Evolutionary conservation across 2,113 vertebrate genomes (phyloP), one percentile per base, ranked within the genome.

Genomic region (Oryzias curvinotus): DNA sequence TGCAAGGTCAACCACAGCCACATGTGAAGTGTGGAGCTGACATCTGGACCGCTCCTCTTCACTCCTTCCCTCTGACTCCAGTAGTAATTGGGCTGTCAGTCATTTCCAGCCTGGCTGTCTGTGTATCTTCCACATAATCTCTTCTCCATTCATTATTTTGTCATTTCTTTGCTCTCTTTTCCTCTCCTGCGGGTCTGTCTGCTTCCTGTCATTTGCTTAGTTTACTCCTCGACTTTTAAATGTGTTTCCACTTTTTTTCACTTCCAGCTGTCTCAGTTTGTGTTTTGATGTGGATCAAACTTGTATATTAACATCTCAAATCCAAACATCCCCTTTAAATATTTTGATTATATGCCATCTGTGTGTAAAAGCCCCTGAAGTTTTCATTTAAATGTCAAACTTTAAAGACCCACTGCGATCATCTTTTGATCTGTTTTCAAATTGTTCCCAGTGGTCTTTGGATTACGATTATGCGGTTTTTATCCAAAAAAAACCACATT

Each of bases 1-100:
- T 87, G 79, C 57, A 80, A 83, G 86, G 85, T 88, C 86, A 88
- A 88, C 80, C 75, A 52, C 78, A 84, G 85, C 86, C 88, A 88
- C 88, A 85, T 87, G 86, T 78, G 73, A 78, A 81, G 78, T 69
- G 85, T 82, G 65, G 66, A 23, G 10, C 57, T 16, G 73, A 83
- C 81, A 81, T 83, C 83, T 78, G 75, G 71, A 71, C 49, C 12
- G 17, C 61, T 55, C 57, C 3, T 28, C 50, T 52, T 16, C 16
- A 0, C 64, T 57, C 52, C 62, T 49, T 47, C 57, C 25, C 47
- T 41, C 50, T 51, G 41, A 47, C 68, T 61, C 69, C 47, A 12
- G 25, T 65, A 25, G 21, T 3, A 53, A 49, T 57, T 60, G 53
- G 4, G 45, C 43, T 19, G 43, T 25, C 15, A 23, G 30, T 19